These are phyloP conservation scores for Halisarca cf. caerulea DNA, from an alignment of 37 sponge, comb jelly and placozoan species.

Conservation along the genomic window DNA sequence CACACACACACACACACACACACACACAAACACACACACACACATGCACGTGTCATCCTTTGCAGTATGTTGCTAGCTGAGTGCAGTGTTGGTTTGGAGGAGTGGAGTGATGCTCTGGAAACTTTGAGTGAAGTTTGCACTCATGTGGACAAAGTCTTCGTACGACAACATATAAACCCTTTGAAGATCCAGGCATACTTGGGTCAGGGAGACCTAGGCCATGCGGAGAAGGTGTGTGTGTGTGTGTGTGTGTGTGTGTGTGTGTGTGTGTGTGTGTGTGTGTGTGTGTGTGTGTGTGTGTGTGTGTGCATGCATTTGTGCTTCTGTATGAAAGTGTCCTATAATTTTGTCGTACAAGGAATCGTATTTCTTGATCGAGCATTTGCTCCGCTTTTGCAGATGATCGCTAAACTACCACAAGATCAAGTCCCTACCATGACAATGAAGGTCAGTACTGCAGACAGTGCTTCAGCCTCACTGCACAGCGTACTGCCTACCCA, in stretches of 20 bases:
- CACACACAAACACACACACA: background rate
- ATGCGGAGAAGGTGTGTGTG: slow-evolving; percentile 12
- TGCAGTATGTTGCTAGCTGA: background rate
- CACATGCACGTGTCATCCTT: background rate
- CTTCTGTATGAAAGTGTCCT: background rate
- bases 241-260: slow-evolving; percentile 32
- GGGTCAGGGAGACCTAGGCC: background rate
- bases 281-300: slow-evolving; percentile 25
- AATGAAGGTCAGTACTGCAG: too few species aligned
- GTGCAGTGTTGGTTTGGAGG: background rate
- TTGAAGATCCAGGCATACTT: background rate
- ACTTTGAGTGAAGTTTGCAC: background rate
- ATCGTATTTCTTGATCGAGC: too few species aligned
- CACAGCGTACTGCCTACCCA: too few species aligned
- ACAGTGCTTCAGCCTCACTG: too few species aligned
- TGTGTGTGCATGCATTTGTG: background rate
- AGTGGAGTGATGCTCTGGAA: background rate
- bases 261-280: slow-evolving; percentile 32
- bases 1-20: too few species aligned
- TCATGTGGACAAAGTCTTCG: background rate
- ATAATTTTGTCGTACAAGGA: too few species aligned
- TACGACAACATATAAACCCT: background rate
- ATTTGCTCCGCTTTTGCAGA: too few species aligned
- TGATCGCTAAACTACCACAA: too few species aligned
- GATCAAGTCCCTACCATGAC: too few species aligned